These are phyloP conservation scores for Rhabdomys dilectus DNA, from an alignment of 2,113 vertebrate species.

Conservation along the genomic window DNA sequence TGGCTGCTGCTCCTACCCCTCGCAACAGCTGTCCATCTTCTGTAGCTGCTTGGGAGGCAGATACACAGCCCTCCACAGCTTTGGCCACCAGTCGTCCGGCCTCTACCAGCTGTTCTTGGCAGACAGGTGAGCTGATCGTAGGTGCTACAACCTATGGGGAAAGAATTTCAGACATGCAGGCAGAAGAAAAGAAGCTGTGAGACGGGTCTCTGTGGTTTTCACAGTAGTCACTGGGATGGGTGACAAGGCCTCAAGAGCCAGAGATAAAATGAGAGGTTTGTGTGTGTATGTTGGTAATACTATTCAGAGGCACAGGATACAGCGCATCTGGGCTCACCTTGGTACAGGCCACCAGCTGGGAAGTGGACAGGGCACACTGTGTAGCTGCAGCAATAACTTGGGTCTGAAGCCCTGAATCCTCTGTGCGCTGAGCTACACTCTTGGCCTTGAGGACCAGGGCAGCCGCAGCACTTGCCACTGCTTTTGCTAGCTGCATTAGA, in stretches of 20 bases:
- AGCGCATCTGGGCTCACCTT: slow-evolving; percentile 88
- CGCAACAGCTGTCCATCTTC: slow-evolving; percentile 94
- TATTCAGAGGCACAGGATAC: background rate
- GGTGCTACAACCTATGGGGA: slow-evolving; percentile 95
- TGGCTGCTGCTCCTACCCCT: slow-evolving; percentile 95
- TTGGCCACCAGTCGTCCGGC: slow-evolving; percentile 97
- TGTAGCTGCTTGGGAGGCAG: slow-evolving; percentile 95
- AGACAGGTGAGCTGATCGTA: slow-evolving; percentile 97
- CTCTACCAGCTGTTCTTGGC: slow-evolving; percentile 97
- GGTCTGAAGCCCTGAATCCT: slow-evolving; percentile 94
- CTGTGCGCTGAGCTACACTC: slow-evolving; percentile 96
- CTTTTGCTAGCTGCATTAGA: slow-evolving; percentile 98
- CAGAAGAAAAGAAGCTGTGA: background rate
- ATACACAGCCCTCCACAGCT: slow-evolving; percentile 96
- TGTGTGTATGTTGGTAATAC: background rate
- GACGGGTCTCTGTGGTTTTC: background rate
- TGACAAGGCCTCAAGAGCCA: background rate
- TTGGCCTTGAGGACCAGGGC: slow-evolving; percentile 97
- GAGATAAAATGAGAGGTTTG: background rate
- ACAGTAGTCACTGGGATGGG: background rate
- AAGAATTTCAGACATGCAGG: slow-evolving; percentile 6
- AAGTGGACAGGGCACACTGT: slow-evolving; percentile 97
- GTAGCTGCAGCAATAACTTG: slow-evolving; percentile 97
- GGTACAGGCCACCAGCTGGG: slow-evolving; percentile 98
- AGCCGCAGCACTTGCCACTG: slow-evolving; percentile 94